Base-by-base conservation (phyloP, 1,140 invertebrate species). In the Drosophila sulfurigaster region DNA sequence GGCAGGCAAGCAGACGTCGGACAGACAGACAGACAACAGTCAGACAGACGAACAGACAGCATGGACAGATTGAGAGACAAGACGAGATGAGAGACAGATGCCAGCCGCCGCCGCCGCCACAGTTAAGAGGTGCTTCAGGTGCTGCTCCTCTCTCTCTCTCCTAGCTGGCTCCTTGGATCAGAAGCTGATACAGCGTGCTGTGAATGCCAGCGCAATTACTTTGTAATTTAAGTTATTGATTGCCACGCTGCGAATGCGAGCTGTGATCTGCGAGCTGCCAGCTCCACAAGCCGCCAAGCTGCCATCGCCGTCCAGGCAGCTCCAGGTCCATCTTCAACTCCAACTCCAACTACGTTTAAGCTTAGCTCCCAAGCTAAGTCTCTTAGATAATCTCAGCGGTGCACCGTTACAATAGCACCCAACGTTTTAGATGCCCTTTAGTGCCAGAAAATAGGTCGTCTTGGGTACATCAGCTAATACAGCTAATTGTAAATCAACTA, bases 161-260 rank as follows among this genome's bases (percentile, higher is more conserved):
- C 49, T 51, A 25, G 20, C n/a, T 51, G 45, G 48, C 7, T 28
- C 5, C 60, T 32, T 49, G 16, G 64, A 73, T 68, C 70, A 60
- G 70, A 69, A 81, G 82, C 69, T 78, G 56, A 73, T 52, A 74
- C 81, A 85, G 81, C 85, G 81, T 89, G 81, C 85, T 89, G 85
- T 89, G 90, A 86, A 91, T 91, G 79, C 90, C 91, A 79, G 71
- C 67, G 91, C 91, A 92, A 92, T 92, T 92, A 92, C 87, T 92
- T 92, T 92, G 91, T 91, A 92, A 92, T 92, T 92, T 92, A 91
- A 92, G 91, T 92, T 92, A 92, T 92, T 92, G 91, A 92, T 92
- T 91, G 91, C 91, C 90, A 81, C 71, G 76, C 83, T 89, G 81
- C 70, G 69, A 71, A 70, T 68, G 65, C 49, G 57, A 62, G 64